Conservation (phyloP, 2,888 invertebrate species). For the Drosophila koepferae region DNA sequence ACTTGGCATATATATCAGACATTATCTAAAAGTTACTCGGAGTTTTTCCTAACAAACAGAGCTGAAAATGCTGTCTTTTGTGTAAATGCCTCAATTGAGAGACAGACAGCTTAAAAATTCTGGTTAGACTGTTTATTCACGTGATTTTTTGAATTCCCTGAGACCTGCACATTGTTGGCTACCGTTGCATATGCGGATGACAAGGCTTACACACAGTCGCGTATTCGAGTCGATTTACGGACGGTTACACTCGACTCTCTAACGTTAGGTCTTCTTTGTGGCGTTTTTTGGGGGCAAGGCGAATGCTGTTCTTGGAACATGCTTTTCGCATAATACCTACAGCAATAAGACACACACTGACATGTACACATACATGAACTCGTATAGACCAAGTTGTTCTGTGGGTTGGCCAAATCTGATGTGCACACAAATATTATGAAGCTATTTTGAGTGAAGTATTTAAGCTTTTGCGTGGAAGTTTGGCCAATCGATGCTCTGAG, state of each 20-base stretch:
- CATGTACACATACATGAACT: background rate
- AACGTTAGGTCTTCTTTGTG: conserved; percentile 14
- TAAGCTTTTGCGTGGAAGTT: conserved; percentile 67
- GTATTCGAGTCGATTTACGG: background rate
- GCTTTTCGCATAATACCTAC: background rate
- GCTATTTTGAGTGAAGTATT: conserved; percentile 71
- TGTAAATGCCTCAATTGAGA: conserved; percentile 1
- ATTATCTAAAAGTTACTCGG: conserved; percentile 16
- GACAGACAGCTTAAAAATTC: conserved; percentile 15
- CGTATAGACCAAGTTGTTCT: conserved; percentile 2
- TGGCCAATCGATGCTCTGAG: conserved; percentile 57
- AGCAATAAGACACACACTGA: conserved; percentile 8
- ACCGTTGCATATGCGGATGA: background rate
- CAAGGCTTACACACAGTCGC: conserved; percentile 16
- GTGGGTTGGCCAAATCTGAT: conserved; percentile 56
- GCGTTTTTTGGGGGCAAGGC: background rate
- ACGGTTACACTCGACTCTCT: background rate
- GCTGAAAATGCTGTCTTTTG: background rate
- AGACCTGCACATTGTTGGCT: conserved; percentile 5
- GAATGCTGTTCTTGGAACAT: conserved; percentile 1
- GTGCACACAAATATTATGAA: conserved; percentile 72
- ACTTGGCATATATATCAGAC: conserved; percentile 1
- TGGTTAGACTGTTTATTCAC: conserved; percentile 16
- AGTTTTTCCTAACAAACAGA: background rate
- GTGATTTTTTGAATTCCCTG: conserved; percentile 17